Percentiles rank a stretch among this genome's conserved stretches.
Evolutionary conservation across 2,113 vertebrate genomes (phyloP).

Genomic region (Chamaetylas fuelleborni): DNA sequence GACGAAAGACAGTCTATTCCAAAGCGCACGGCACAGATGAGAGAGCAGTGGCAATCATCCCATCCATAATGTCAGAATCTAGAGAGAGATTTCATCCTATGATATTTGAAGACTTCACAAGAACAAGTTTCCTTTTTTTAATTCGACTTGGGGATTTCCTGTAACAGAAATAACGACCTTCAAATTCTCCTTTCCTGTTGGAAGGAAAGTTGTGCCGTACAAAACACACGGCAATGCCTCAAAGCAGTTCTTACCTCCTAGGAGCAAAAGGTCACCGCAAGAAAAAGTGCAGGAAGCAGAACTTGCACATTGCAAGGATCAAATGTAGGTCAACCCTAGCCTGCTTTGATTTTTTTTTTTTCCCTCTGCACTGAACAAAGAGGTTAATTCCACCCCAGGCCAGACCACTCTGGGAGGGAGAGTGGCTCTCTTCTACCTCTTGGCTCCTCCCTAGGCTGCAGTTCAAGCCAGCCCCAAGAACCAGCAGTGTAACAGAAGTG

Average conservation of each 20-base stretch:
- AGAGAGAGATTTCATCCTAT: background rate
- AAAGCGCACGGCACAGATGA: background rate
- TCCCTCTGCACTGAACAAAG: background rate
- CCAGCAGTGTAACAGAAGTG: rapidly evolving
- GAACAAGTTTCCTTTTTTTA: constrained; percentile 28
- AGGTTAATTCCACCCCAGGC: background rate
- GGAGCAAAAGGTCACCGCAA: constrained; percentile 27
- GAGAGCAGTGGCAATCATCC: constrained; percentile 15
- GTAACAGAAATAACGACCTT: background rate
- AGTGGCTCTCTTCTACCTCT: background rate
- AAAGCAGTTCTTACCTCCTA: background rate
- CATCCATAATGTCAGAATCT: constrained; percentile 12
- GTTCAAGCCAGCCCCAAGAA: background rate
- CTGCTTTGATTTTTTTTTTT: background rate
- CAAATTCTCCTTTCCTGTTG: background rate
- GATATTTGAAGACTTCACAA: constrained; percentile 25
- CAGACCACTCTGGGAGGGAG: background rate
- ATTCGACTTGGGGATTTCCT: constrained; percentile 6
- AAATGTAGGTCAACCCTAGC: constrained; percentile 30
- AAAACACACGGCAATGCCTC: background rate
- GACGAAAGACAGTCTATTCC: background rate
- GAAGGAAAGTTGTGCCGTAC: background rate
- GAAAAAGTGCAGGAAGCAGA: background rate
- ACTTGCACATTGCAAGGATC: background rate
- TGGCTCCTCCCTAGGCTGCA: background rate